These are phyloP conservation scores for Amazonetta brasiliensis DNA, from an alignment of 2,797 vertebrate species.

Conservation along the genomic window DNA sequence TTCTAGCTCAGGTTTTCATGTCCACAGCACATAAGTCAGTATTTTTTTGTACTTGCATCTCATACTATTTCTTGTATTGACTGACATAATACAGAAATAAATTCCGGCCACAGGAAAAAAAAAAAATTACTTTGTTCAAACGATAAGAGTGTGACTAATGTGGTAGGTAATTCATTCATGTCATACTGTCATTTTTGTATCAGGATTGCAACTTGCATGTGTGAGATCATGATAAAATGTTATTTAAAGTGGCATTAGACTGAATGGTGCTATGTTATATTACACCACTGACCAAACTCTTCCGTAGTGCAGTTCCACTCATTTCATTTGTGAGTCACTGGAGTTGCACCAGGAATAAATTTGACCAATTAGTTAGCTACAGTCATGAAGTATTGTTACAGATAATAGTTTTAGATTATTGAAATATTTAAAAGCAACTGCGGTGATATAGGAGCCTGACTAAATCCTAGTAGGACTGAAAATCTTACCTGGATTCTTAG, in stretches of 20 bases:
- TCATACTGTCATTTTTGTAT: slow-evolving; percentile 29
- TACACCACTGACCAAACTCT: slow-evolving; percentile 25
- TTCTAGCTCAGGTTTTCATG: slow-evolving; percentile 66
- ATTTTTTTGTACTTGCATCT: slow-evolving; percentile 74
- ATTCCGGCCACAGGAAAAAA: not conserved
- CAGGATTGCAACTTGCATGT: slow-evolving; percentile 66
- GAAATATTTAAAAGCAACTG: not conserved
- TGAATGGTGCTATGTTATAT: slow-evolving; percentile 53
- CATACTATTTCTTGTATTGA: slow-evolving; percentile 61
- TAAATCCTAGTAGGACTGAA: not conserved
- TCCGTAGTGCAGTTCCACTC: slow-evolving; percentile 13
- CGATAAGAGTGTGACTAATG: slow-evolving; percentile 27
- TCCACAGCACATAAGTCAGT: slow-evolving; percentile 65
- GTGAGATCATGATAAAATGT: slow-evolving; percentile 65
- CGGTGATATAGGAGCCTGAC: not conserved
- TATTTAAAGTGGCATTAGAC: slow-evolving; percentile 46
- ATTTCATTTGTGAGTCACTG: not conserved
- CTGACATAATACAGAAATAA: slow-evolving; percentile 53
- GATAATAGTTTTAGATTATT: not conserved
- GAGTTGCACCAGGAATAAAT: slow-evolving; percentile 39
- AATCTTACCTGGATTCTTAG: not conserved
- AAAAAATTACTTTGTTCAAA: slow-evolving; percentile 22
- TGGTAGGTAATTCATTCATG: slow-evolving; percentile 11
- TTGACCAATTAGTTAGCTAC: slow-evolving; percentile 14
- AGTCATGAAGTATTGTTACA: not conserved